Evolutionary conservation across 37 sponge, comb jelly and placozoan genomes (phyloP).

Genomic region (Chondrilla cf. caribensis): DNA sequence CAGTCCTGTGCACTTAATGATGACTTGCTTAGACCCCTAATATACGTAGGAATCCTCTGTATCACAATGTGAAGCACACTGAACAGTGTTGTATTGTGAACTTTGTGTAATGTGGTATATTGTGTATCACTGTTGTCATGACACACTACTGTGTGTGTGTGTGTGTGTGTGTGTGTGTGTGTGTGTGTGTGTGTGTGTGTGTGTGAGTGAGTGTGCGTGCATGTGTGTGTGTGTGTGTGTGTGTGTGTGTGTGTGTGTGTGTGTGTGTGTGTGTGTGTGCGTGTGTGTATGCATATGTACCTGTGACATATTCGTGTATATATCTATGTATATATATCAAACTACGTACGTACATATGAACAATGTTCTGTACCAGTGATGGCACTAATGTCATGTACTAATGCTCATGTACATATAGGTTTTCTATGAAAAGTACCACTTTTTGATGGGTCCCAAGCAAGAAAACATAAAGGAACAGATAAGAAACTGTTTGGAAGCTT

Average conservation of each 20-base stretch:
- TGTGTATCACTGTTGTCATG: too few species aligned
- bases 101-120: too few species aligned
- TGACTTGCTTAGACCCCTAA: too few species aligned
- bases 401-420: conserved; percentile 48
- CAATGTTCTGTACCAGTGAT: neutral
- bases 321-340: neutral
- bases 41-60: too few species aligned
- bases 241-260: neutral
- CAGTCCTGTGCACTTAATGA: too few species aligned
- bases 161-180: too few species aligned
- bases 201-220: too few species aligned
- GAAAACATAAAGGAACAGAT: conserved; percentile 45
- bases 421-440: conserved; percentile 79
- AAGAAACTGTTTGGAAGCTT: conserved; percentile 25
- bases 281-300: neutral
- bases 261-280: conserved; percentile 20
- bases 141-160: too few species aligned
- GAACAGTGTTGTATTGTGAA: too few species aligned
- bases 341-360: neutral
- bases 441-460: conserved; percentile 53
- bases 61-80: too few species aligned
- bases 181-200: too few species aligned
- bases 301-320: neutral
- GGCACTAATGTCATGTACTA: too few species aligned
- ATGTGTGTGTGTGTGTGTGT: neutral